phyloP scores from a whole-genome alignment of 2,113 vertebrate species.

The Lagopus leucura region DNA sequence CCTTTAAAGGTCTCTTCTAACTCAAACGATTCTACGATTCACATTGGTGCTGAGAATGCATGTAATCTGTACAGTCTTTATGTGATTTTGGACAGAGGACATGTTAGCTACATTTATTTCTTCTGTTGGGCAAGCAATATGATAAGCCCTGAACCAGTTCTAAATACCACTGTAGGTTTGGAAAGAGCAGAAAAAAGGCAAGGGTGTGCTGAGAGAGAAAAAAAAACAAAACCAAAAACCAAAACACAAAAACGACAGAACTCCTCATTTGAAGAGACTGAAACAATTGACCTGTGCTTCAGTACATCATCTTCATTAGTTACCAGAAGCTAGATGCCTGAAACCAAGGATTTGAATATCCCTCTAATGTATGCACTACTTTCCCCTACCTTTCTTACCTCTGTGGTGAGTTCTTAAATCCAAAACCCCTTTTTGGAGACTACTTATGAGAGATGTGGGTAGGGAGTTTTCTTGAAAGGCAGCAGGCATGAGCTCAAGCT shows the following conservation, averaged over 20 bases:
- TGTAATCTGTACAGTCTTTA: not conserved
- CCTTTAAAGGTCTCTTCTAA: too few species aligned
- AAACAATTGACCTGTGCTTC: not conserved
- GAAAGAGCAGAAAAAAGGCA: not conserved
- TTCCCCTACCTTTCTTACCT: rapidly evolving
- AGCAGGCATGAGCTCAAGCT: not conserved
- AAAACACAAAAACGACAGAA: not conserved
- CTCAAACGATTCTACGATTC: too few species aligned
- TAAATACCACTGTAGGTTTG: not conserved
- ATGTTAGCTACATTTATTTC: not conserved
- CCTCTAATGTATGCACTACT: not conserved
- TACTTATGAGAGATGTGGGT: too few species aligned
- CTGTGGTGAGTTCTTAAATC: not conserved
- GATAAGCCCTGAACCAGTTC: not conserved
- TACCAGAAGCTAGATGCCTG: not conserved
- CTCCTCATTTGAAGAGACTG: not conserved
- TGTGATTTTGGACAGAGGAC: not conserved
- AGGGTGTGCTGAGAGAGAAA: not conserved
- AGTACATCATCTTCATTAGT: not conserved
- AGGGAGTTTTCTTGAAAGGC: not conserved
- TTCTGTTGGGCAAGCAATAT: not conserved
- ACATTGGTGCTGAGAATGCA: not conserved
- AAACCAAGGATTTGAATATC: not conserved
- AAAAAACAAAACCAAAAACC: too few species aligned
- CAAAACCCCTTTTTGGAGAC: rapidly evolving